These are phyloP conservation scores for Alligator sinensis DNA, from an alignment of 2,113 vertebrate genomes.

Conservation along the genomic window DNA sequence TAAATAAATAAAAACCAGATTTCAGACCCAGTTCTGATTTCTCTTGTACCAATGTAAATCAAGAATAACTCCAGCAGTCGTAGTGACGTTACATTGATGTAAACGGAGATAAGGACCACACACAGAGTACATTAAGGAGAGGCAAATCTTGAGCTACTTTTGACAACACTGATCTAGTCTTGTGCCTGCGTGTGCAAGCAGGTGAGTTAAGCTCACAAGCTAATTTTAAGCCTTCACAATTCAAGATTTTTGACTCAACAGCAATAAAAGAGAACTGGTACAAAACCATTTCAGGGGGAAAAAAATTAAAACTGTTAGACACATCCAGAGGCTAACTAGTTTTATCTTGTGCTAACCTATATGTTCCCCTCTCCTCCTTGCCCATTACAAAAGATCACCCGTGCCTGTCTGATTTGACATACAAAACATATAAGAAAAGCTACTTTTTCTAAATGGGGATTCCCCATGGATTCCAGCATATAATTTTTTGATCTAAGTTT, in stretches of 20 bases:
- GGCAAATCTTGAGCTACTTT: neutral
- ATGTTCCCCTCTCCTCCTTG: accelerated
- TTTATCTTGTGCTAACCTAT: accelerated
- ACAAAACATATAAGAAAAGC: neutral
- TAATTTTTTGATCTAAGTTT: slow-evolving; percentile 53
- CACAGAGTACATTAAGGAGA: neutral
- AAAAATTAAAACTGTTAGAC: neutral
- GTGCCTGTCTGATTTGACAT: slow-evolving; percentile 10
- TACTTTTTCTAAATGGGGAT: neutral
- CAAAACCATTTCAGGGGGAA: neutral
- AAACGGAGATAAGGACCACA: neutral
- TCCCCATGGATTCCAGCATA: neutral
- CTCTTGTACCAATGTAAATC: neutral
- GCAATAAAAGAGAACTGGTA: neutral
- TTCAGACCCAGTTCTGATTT: neutral
- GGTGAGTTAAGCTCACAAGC: neutral
- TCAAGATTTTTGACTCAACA: neutral
- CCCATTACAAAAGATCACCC: neutral
- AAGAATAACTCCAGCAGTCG: neutral
- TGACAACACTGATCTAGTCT: neutral
- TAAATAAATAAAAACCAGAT: too few relatives aligned
- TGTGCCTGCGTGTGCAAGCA: neutral
- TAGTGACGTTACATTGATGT: neutral
- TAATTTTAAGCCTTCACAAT: accelerated
- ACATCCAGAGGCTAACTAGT: neutral